Base-by-base conservation (phyloP, 53 echinoderm and acorn worm genomes). In the Arbacia lixula region DNA sequence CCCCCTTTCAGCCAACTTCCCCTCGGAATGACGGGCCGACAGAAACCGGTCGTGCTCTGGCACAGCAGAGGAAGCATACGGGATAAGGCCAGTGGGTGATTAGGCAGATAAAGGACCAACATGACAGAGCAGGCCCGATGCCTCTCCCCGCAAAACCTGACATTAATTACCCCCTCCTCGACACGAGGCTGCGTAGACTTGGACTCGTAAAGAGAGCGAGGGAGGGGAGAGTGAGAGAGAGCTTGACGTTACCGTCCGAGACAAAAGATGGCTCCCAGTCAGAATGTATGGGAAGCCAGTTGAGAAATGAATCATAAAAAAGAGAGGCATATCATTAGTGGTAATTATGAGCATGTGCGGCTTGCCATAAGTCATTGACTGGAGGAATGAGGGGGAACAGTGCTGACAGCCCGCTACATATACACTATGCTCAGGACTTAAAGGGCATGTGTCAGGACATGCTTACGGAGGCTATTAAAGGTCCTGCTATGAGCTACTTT, bases 161-260 rank as follows among this genome's bases (percentile, higher is more conserved):
- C 64, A 33, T 81, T 81, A 81, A 81, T 81, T 81, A 81, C 82
- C 64, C 81, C 78, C 82, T 64, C 49, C 82, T 63, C 53, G 52
- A 51, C 54, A 34, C 30, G 2, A 53, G 27, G 41, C 69, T 24
- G 43, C 29, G 43, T 17, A 42, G n/a, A n/a, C n/a, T n/a, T n/a
- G n/a, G n/a, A 14, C 21, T 56, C 57, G 21, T 20, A 21, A 11
- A 14, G 57, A 16, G 57, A 20, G 4, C 20, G 4, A 5, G 57
- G 14, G 57, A 56, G 57, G 12, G 57, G 12, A 56, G 21, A 20
- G 12, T 14, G 57, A 56, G 12, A 20, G 12, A 5, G 12, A 56
- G 14, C 4, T 35, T 41, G 77, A 41, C 43, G 19, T 40, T 26
- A 56, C 57, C 12, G 12, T 5, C 14, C 14, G 22, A 58, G 57